A percentile compares a stretch with the other conserved stretches of the same genome.
Evolutionary conservation across 2,888 invertebrate genomes (phyloP).

Genomic region (Rotaria magnacalcarata): DNA sequence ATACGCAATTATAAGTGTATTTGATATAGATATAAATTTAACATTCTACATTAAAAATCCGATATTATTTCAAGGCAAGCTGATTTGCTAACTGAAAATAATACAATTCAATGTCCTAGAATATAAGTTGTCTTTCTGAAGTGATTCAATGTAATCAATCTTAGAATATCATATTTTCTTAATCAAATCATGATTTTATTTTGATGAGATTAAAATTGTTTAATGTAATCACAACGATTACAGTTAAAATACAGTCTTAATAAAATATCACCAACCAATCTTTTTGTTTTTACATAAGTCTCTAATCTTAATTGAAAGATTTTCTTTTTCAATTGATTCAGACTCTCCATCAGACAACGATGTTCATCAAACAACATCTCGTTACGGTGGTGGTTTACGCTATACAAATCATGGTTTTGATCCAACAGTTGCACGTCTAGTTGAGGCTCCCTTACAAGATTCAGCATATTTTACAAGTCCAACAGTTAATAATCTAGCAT

Average conservation of each 20-base stretch:
- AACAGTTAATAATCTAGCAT: neutral
- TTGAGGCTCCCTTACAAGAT: neutral
- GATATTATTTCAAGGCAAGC: too few relatives aligned
- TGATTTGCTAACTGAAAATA: too few relatives aligned
- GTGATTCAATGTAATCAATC: too few relatives aligned
- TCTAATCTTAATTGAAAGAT: neutral
- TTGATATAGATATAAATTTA: too few relatives aligned
- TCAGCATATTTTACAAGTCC: neutral
- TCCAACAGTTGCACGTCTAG: neutral
- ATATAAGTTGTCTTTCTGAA: too few relatives aligned
- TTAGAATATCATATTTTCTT: too few relatives aligned
- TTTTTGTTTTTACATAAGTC: neutral
- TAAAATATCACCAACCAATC: neutral
- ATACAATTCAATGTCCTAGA: too few relatives aligned
- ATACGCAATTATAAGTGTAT: too few relatives aligned
- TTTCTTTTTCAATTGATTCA: too few relatives aligned
- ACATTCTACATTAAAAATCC: too few relatives aligned
- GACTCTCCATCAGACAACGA: neutral
- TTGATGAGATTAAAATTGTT: neutral
- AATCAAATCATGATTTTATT: neutral
- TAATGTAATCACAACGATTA: neutral
- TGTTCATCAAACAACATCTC: neutral
- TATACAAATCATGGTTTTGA: slow-evolving; percentile 11
- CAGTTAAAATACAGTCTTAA: neutral
- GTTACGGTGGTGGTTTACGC: neutral